Evolutionary conservation across 2,888 invertebrate genomes (phyloP), one percentile per base, ranked within the genome.

Genomic region (Cosmopolites sordidus): DNA sequence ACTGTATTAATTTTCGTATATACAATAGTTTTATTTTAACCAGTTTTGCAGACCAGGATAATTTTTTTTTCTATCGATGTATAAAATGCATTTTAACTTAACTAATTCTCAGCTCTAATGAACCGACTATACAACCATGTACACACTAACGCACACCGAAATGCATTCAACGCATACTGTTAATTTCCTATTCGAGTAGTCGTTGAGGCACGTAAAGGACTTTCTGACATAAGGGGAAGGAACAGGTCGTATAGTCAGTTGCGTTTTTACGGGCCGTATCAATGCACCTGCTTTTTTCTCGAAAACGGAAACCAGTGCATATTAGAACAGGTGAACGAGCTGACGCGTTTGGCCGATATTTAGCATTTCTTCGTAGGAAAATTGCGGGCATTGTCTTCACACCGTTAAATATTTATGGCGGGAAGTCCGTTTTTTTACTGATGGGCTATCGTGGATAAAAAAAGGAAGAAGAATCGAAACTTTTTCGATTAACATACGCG

Each of bases 281-380:
- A 4, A 33, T 3, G 33, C 33, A 33, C 33, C 33, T 33, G 33
- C 11, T 33, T 11, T 33, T 33, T 11, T n/a, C 12, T 33, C 33
- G 33, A 22, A 22, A 22, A 22, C 22, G 8, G 22, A 22, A 3
- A 22, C 33, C 33, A 12, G 8, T n/a, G 33, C 4, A 33, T 11
- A 33, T 33, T 33, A 33, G n/a, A 33, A 33, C 12, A 33, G 33
- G 33, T 33, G 33, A 33, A 9, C 33, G 33, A 33, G n/a, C 33
- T 9, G 33, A 12, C 33, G n/a, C 33, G 33, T n/a, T 12, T 8
- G 4, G 22, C 8, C 22, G 22, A 22, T 8, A 8, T 5, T 3
- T 8, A 22, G 8, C 22, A n/a, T n/a, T n/a, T n/a, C n/a, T n/a
- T n/a, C n/a, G n/a, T n/a, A n/a, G n/a, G n/a, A n/a, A n/a, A 33